These are phyloP conservation scores for Brachypodius melanocephalos DNA, from an alignment of 2,113 vertebrate genomes.

Conservation along the genomic window DNA sequence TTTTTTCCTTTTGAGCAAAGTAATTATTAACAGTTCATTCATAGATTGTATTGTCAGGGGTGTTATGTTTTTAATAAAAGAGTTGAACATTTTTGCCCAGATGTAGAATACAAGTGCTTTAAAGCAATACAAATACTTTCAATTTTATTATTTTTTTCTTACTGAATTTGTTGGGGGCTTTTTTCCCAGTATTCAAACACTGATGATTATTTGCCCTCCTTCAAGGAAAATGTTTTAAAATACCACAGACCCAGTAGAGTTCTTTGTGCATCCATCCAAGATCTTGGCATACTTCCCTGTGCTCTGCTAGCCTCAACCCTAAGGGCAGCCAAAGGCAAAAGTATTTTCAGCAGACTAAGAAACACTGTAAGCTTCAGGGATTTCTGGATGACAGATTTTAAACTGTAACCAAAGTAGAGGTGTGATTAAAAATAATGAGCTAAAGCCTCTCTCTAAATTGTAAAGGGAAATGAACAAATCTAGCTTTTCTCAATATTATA, in stretches of 20 bases:
- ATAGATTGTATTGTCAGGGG: not conserved
- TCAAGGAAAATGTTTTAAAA: not conserved
- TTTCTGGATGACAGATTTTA: slow-evolving; percentile 41
- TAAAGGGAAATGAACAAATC: not conserved
- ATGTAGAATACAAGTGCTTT: not conserved
- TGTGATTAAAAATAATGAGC: slow-evolving; percentile 35
- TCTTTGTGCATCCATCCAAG: not conserved
- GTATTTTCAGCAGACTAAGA: slow-evolving; percentile 33
- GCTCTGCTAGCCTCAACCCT: slow-evolving; percentile 18
- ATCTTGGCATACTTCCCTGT: not conserved
- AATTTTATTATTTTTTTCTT: not conserved
- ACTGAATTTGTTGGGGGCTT: not conserved
- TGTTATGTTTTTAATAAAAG: not conserved
- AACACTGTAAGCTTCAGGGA: slow-evolving; percentile 32
- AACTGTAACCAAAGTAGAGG: not conserved
- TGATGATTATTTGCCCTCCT: not conserved
- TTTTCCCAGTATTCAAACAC: not conserved
- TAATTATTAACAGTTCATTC: not conserved
- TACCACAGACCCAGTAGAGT: not conserved
- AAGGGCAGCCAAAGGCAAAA: slow-evolving; percentile 46
- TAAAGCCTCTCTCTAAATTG: not conserved
- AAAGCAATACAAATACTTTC: not conserved
- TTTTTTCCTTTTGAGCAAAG: not conserved
- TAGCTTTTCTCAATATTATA: not conserved
- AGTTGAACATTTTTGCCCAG: not conserved